Conservation (phyloP, 2,888 invertebrate species). For the Lasioglossum zephyrum region DNA sequence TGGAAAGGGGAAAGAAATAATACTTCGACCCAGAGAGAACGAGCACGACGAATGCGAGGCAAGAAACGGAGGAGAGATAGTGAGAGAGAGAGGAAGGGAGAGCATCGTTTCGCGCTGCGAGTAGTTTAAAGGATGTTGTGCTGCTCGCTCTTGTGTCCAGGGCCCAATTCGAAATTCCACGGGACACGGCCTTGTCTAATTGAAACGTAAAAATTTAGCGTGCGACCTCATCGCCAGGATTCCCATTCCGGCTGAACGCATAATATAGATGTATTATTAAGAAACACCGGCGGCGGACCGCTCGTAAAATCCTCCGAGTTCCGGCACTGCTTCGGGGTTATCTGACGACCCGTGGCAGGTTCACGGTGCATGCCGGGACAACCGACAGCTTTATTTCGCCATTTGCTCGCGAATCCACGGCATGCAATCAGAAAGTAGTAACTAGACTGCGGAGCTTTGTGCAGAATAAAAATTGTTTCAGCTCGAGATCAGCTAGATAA, state of each 20-base stretch:
- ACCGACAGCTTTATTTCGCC: constrained; percentile 7
- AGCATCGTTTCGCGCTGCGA: constrained; percentile 57
- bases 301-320: constrained; percentile 68
- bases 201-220: constrained; percentile 76
- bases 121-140: constrained; percentile 18
- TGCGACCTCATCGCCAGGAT: constrained; percentile 49
- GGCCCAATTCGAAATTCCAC: constrained; percentile 41
- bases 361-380: neutral
- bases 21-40: constrained; percentile 30
- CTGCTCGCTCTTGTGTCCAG: neutral
- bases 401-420: neutral
- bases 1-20: constrained; percentile 28
- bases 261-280: constrained; percentile 73
- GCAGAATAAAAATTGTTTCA: neutral
- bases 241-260: constrained; percentile 48
- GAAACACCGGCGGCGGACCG: constrained; percentile 64
- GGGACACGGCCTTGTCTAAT: constrained; percentile 63
- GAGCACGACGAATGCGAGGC: constrained; percentile 11
- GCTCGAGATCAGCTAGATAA: neutral
- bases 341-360: constrained; percentile 6
- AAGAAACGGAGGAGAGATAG: constrained; percentile 9
- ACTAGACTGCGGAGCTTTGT: neutral
- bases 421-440: neutral
- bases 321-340: constrained; percentile 27
- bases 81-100: constrained; percentile 22